phyloP scores from a whole-genome alignment of 2,888 invertebrate species.

The Drosophila acutilabella region DNA sequence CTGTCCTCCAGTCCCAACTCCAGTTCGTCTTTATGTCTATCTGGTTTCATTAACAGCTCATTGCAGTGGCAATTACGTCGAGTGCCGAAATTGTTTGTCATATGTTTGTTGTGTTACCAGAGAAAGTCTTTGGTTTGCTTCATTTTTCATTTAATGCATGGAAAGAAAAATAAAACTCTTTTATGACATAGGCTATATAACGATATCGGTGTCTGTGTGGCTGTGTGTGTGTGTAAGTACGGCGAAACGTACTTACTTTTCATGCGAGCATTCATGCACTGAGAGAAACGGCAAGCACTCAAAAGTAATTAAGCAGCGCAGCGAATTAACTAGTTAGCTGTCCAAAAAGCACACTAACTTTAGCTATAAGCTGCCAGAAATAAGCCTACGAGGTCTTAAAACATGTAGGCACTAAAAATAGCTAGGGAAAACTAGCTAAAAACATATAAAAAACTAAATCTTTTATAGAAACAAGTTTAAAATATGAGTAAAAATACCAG shows the following conservation, averaged over 20 bases:
- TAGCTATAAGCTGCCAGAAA: too few species aligned
- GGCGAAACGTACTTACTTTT: slow-evolving; percentile 37
- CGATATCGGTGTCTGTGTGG: slow-evolving; percentile 3
- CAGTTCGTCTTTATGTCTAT: slow-evolving; percentile 35
- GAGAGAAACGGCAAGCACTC: too few species aligned
- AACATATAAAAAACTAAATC: too few species aligned
- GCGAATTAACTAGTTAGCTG: too few species aligned
- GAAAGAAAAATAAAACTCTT: slow-evolving; percentile 52
- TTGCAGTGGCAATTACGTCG: slow-evolving; percentile 75
- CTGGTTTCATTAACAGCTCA: slow-evolving; percentile 75
- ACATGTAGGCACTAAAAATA: too few species aligned
- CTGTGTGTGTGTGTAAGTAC: too few species aligned
- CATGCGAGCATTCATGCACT: slow-evolving; percentile 26
- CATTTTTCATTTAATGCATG: slow-evolving; percentile 62
- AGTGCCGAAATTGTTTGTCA: slow-evolving; percentile 75
- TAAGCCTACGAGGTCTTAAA: too few species aligned
- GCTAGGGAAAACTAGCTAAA: too few species aligned
- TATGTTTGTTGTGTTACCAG: slow-evolving; percentile 75
- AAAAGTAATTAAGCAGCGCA: too few species aligned
- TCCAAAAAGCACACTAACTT: too few species aligned
- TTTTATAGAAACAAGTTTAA: too few species aligned
- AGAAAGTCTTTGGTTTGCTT: slow-evolving; percentile 71
- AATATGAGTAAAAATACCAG: too few species aligned
- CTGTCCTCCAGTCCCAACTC: slow-evolving; percentile 15
- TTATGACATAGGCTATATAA: slow-evolving; percentile 58